Evolutionary conservation across 2,888 invertebrate genomes (phyloP).

Genomic region (Meandrusa payeni): DNA sequence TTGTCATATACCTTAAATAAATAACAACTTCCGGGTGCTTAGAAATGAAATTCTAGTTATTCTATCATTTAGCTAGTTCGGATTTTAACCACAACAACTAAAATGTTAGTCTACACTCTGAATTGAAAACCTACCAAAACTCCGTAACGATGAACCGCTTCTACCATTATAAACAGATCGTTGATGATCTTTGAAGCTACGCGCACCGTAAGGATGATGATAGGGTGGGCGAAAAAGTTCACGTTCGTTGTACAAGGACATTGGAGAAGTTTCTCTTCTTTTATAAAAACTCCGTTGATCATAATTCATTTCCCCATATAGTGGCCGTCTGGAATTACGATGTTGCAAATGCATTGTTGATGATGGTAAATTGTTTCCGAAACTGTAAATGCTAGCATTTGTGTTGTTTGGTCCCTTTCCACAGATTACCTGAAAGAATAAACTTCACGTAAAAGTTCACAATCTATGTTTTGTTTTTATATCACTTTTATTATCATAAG

Average conservation of each 20-base stretch:
- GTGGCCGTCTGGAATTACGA: slow-evolving; percentile 40
- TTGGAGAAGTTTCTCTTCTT: slow-evolving; percentile 50
- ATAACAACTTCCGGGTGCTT: too few relatives aligned
- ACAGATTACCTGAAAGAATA: slow-evolving; percentile 45
- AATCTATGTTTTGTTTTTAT: too few relatives aligned
- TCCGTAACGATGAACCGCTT: slow-evolving; percentile 56
- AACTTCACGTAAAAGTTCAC: background rate
- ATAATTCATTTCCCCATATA: slow-evolving; percentile 29
- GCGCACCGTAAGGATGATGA: slow-evolving; percentile 31
- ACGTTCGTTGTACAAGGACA: slow-evolving; percentile 47
- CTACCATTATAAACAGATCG: slow-evolving; percentile 49
- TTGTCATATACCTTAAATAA: too few relatives aligned
- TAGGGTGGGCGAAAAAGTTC: slow-evolving; percentile 37
- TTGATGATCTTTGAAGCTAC: slow-evolving; percentile 33
- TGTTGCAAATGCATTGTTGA: slow-evolving; percentile 45
- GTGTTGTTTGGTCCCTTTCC: slow-evolving; percentile 46
- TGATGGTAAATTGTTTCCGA: slow-evolving; percentile 41
- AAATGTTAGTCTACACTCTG: too few relatives aligned
- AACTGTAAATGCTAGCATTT: slow-evolving; percentile 33
- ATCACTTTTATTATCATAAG: too few relatives aligned
- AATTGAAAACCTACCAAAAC: slow-evolving; percentile 49
- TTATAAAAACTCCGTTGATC: slow-evolving; percentile 46
- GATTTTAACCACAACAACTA: too few relatives aligned
- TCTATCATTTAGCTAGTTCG: too few relatives aligned
- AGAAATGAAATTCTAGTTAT: too few relatives aligned